Base-by-base conservation (phyloP, 2,888 invertebrate species). In the Cryptosula pallasiana region DNA sequence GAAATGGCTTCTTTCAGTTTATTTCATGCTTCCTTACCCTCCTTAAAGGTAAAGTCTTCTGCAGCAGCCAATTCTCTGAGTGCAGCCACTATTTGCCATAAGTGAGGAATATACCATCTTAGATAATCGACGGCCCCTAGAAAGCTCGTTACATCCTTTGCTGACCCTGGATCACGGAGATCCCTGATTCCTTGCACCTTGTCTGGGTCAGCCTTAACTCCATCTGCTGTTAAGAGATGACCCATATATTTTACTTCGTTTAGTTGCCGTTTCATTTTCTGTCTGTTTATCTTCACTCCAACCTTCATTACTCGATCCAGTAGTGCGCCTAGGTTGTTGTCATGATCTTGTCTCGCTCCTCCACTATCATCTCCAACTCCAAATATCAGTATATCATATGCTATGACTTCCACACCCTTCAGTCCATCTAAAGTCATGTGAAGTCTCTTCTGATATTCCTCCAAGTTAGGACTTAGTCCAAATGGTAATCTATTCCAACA, bases 401-500 rank as follows among this genome's bases (percentile, higher is more conserved):
- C 45, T 45, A 13, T 45, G 45, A 45, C 45, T 45, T 45, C 45
- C 45, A 45, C 45, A 45, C 45, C 45, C 5, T 20, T 45, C 20
- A 45, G n/a, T 45, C 45, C 45, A 45, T 45, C 45, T 20, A 45
- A 45, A 13, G 20, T 20, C 45, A 45, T 45, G 45, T 45, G 45
- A 45, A 45, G 45, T 45, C 45, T 45, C 20, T 45, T 5, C 45
- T 45, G 45, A 20, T 45, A 45, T 45, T 45, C 20, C 20, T 45
- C 45, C 20, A 20, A 20, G 20, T 20, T 45, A 13, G 45, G 20
- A 20, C 20, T 45, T 20, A 45, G 45, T 13, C 45, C 45, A 45
- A 63, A 63, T 13, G 32, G 63, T 34, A 63, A 63, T 32, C 63
- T 2, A 34, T 63, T 63, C 63, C 34, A 63, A 32, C 63, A 63